A percentile compares a stretch with the other conserved stretches of the same genome.
These are phyloP conservation scores for Tamias sibiricus DNA, from an alignment of 2,113 vertebrate genomes.

Conservation along the genomic window DNA sequence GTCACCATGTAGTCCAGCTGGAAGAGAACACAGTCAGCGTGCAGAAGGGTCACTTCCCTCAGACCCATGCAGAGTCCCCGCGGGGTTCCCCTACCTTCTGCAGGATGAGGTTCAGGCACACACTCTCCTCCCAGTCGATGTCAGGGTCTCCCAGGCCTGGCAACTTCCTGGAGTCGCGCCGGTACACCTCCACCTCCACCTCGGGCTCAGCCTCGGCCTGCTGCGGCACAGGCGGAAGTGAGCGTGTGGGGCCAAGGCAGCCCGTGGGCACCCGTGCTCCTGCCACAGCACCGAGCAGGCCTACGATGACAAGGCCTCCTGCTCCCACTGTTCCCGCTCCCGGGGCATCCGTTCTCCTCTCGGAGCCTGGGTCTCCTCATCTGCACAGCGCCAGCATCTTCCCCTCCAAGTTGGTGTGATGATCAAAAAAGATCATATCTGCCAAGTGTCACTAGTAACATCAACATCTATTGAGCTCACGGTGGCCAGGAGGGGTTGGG, in stretches of 20 bases:
- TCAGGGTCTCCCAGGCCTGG: conserved; percentile 97
- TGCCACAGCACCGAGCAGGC: rapidly evolving
- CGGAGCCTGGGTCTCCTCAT: neutral
- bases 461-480: too few relatives aligned
- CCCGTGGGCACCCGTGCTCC: rapidly evolving
- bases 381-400: too few relatives aligned
- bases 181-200: conserved; percentile 98
- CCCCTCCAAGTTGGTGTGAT: neutral
- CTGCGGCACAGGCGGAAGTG: neutral
- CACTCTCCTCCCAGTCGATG: conserved; percentile 99
- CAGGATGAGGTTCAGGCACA: conserved; percentile 97
- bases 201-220: conserved; percentile 68
- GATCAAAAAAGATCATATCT: too few relatives aligned
- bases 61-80: rapidly evolving
- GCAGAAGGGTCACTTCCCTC: rapidly evolving
- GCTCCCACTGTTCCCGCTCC: neutral
- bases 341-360: rapidly evolving
- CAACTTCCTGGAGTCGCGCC: conserved; percentile 98
- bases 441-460: neutral
- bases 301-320: rapidly evolving
- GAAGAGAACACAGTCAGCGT: neutral
- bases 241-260: rapidly evolving
- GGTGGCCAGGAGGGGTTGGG: neutral
- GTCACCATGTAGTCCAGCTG: conserved; percentile 98
- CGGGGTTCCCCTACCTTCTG: conserved; percentile 90